phyloP scores from a whole-genome alignment of 1,140 invertebrate genomes.

The Rhyacophila brunnea region DNA sequence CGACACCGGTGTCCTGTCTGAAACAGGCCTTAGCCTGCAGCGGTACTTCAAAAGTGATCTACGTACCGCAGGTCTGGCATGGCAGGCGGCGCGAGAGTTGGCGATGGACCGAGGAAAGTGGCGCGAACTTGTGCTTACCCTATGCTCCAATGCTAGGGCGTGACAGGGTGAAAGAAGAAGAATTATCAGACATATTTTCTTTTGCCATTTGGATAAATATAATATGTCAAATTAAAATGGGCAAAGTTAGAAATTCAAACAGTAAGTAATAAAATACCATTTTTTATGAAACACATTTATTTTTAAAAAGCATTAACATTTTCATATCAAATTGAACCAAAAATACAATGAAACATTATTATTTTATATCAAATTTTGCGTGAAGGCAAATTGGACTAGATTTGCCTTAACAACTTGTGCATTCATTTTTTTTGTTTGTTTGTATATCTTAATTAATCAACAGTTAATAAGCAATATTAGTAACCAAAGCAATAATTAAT shows the following conservation, averaged over 20 bases:
- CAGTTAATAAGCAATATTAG: slow-evolving; percentile 18
- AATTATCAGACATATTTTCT: no score
- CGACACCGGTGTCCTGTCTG: no score
- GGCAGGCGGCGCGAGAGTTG: no score
- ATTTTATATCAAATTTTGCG: slow-evolving; percentile 30
- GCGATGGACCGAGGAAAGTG: no score
- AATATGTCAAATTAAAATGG: background rate
- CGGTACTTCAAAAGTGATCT: no score
- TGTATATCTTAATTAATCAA: slow-evolving; percentile 31
- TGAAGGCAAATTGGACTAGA: slow-evolving; percentile 23
- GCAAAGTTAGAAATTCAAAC: background rate
- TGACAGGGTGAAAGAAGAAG: no score
- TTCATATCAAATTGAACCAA: slow-evolving; percentile 30
- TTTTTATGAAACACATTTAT: slow-evolving; percentile 35
- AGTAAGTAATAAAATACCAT: slow-evolving; percentile 6
- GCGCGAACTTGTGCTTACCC: no score
- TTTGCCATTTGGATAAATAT: no score
- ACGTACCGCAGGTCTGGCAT: no score
- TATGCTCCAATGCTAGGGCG: no score
- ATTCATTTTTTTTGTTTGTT: slow-evolving; percentile 4
- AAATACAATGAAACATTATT: slow-evolving; percentile 16
- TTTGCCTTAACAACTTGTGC: slow-evolving; percentile 32
- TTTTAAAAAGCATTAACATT: slow-evolving; percentile 35
- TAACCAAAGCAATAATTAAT: background rate
- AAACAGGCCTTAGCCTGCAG: no score